Evolutionary conservation across 2,888 invertebrate genomes (phyloP).

Genomic region (Drosophila infuscata): DNA sequence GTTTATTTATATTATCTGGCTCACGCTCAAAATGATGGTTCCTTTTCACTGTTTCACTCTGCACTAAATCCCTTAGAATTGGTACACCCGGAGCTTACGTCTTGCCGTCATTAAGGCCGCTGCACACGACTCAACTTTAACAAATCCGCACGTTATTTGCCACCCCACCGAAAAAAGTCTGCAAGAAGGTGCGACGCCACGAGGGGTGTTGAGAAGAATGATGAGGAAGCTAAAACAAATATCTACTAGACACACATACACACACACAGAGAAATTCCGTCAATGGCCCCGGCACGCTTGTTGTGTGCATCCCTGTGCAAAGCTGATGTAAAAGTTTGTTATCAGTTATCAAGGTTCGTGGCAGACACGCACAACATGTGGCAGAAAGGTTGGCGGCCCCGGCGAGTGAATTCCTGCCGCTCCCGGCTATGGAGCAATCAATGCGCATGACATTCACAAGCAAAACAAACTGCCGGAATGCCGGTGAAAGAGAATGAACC

Average conservation of each 20-base stretch:
- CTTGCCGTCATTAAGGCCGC: constrained; percentile 53
- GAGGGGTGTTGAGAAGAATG: background rate
- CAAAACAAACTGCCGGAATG: constrained; percentile 59
- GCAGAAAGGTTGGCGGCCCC: constrained; percentile 69
- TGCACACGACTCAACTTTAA: constrained; percentile 57
- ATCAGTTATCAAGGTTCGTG: constrained; percentile 78
- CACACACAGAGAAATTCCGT: constrained; percentile 63
- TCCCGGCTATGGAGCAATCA: constrained; percentile 60
- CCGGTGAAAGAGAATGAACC: constrained; percentile 43
- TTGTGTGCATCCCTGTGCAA: constrained; percentile 71
- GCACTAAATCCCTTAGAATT: background rate
- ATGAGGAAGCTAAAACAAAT: constrained; percentile 27
- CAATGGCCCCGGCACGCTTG: constrained; percentile 59
- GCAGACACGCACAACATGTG: constrained; percentile 77
- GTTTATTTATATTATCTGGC: constrained; percentile 19
- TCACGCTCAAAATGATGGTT: background rate
- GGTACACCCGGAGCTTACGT: background rate
- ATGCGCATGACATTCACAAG: constrained; percentile 63
- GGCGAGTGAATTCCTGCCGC: constrained; percentile 48
- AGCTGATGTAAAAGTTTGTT: constrained; percentile 73
- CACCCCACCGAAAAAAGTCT: background rate
- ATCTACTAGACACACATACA: constrained; percentile 28
- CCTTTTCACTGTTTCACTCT: background rate
- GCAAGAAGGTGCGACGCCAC: background rate
- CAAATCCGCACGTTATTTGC: constrained; percentile 36